Base-by-base conservation (phyloP, 2,888 invertebrate genomes). In the Colostygia pectinataria region DNA sequence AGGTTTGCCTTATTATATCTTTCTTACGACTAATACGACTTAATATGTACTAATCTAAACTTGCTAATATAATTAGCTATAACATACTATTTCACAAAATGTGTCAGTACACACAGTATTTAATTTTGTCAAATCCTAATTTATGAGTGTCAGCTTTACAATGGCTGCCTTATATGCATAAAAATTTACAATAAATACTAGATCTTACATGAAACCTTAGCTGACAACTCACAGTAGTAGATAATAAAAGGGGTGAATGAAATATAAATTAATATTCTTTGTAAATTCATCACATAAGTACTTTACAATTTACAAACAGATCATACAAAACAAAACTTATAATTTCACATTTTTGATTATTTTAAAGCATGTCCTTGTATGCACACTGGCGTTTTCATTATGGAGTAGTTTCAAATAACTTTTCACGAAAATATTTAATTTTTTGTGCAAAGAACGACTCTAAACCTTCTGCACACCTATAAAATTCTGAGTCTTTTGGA, bases 381-480 rank as follows among this genome's bases (percentile, higher is more conserved):
- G 57, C 57, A 74, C 85, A 82, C 82, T 78, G 67, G 68, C 81
- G 81, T 82, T 75, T 59, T 72, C 72, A 80, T 87, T 76, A 90
- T 83, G 85, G 87, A 63, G 89, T 88, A 58, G 85, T 90, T 80
- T 94, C 94, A 70, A 93, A 94, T 74, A 96, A 92, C 85, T 94
- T 96, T 91, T 97, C 96, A 70, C 97, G 93, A 80, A 97, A 93
- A 83, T 93, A 93, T 90, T 96, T 96, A 61, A 98, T 96, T 92
- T 97, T 97, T 89, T 96, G 96, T 79, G 97, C 97, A 91, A 99
- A 99, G 85, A 95, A 98, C 53, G 96, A 95, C 90, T 99, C 99
- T 57, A 99, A 92, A 43, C 96, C 95, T 80, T 98, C 98, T 13
- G 99, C 99, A 90, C 98, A 98, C 74, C 98, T 96, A 90, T 96